phyloP scores from a whole-genome alignment of 1,140 invertebrate genomes.

The Vollenhovia emeryi region DNA sequence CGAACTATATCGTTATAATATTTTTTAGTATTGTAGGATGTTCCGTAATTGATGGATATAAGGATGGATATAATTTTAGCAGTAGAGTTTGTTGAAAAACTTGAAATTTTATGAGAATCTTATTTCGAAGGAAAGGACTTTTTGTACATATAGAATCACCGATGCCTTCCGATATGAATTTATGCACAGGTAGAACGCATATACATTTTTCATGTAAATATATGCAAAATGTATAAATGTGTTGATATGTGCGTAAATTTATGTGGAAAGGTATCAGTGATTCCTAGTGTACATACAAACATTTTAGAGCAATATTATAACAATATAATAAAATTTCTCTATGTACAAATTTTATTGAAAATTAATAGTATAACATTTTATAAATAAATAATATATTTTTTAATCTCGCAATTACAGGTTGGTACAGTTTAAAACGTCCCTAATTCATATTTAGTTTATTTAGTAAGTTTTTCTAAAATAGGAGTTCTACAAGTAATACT shows the following conservation, averaged over 20 bases:
- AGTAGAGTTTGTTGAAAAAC: not conserved
- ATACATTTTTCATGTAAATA: too few species aligned
- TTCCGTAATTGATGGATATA: not conserved
- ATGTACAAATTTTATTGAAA: not conserved
- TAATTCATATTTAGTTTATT: not conserved
- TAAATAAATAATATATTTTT: not conserved
- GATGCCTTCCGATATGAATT: too few species aligned
- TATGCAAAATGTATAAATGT: too few species aligned
- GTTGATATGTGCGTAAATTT: too few species aligned
- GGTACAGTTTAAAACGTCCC: not conserved
- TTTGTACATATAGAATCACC: too few species aligned
- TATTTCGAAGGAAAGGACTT: not conserved
- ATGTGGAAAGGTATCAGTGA: too few species aligned
- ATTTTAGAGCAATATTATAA: too few species aligned
- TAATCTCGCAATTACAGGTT: not conserved
- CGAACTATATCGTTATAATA: not conserved
- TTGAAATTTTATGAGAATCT: not conserved
- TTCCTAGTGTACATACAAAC: too few species aligned
- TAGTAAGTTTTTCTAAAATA: too few species aligned
- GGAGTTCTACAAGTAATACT: not conserved
- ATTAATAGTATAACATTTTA: not conserved
- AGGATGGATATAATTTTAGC: not conserved
- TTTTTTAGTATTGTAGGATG: not conserved
- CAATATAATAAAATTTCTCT: too few species aligned
- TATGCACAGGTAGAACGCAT: too few species aligned